phyloP scores from a whole-genome alignment of 2,888 invertebrate species.

The Drosophila atripex region DNA sequence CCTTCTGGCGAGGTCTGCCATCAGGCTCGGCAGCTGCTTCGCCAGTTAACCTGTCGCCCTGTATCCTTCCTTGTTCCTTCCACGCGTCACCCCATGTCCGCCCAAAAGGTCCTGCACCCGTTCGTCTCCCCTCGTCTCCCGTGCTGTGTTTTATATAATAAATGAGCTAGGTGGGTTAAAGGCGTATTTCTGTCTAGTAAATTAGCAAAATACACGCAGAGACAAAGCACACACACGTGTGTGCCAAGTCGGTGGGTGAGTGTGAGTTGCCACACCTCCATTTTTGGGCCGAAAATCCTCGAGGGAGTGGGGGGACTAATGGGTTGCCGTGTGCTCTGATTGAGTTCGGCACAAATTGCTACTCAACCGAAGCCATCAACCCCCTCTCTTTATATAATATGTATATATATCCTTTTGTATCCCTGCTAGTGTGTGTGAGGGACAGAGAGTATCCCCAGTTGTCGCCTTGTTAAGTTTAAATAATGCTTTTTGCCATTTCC shows the following conservation, averaged over 20 bases:
- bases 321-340: slow-evolving; percentile 77
- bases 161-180: slow-evolving; percentile 83
- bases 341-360: slow-evolving; percentile 76
- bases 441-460: slow-evolving; percentile 52
- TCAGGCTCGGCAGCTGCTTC: slow-evolving; percentile 51
- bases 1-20: slow-evolving; percentile 35
- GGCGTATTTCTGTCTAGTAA: slow-evolving; percentile 83
- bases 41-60: slow-evolving; percentile 45
- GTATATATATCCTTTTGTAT: slow-evolving; percentile 6
- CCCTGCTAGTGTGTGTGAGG: slow-evolving; percentile 15
- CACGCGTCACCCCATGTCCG: slow-evolving; percentile 2
- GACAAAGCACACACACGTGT: slow-evolving; percentile 40
- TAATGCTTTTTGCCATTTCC: slow-evolving; percentile 79
- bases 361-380: slow-evolving; percentile 60
- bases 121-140: slow-evolving; percentile 30
- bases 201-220: slow-evolving; percentile 81
- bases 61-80: slow-evolving; percentile 40
- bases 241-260: slow-evolving; percentile 6
- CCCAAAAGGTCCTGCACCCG: slow-evolving; percentile 25
- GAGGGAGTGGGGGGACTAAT: slow-evolving; percentile 65
- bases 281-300: slow-evolving; percentile 44
- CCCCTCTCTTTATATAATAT: slow-evolving; percentile 25
- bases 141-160: slow-evolving; percentile 79
- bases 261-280: slow-evolving; percentile 45
- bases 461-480: slow-evolving; percentile 76